These are phyloP conservation scores for Megaceryle maxima DNA, from an alignment of 2,113 vertebrate species.

Conservation along the genomic window DNA sequence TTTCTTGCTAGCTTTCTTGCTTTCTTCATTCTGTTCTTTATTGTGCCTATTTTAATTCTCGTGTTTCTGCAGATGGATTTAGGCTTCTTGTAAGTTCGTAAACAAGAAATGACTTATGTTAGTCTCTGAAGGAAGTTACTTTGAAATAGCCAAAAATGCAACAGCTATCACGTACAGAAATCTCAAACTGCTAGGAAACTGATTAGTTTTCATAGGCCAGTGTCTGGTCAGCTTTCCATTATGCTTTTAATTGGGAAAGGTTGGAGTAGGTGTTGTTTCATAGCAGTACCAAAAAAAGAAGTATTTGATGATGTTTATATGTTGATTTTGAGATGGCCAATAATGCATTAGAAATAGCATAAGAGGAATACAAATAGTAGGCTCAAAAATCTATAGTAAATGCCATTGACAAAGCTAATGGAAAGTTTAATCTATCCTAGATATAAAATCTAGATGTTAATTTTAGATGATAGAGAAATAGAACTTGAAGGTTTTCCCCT, in stretches of 20 bases:
- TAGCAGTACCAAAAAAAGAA: background rate
- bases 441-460: background rate
- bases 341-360: background rate
- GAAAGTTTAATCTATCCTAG: background rate
- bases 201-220: background rate
- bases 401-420: background rate
- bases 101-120: background rate
- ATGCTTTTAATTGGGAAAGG: background rate
- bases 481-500: background rate
- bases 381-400: background rate
- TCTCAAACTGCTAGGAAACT: background rate
- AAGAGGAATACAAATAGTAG: background rate
- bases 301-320: background rate
- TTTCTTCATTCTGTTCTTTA: background rate
- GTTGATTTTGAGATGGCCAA: background rate
- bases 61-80: background rate
- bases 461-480: background rate
- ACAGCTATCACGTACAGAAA: background rate
- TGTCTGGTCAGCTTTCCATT: background rate
- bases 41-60: background rate
- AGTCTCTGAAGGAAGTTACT: background rate
- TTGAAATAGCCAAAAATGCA: background rate
- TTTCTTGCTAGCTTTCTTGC: background rate
- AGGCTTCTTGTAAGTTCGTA: background rate
- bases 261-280: background rate